Conservation (phyloP, 2,113 vertebrate genomes). For the Henicopernis longicauda region DNA sequence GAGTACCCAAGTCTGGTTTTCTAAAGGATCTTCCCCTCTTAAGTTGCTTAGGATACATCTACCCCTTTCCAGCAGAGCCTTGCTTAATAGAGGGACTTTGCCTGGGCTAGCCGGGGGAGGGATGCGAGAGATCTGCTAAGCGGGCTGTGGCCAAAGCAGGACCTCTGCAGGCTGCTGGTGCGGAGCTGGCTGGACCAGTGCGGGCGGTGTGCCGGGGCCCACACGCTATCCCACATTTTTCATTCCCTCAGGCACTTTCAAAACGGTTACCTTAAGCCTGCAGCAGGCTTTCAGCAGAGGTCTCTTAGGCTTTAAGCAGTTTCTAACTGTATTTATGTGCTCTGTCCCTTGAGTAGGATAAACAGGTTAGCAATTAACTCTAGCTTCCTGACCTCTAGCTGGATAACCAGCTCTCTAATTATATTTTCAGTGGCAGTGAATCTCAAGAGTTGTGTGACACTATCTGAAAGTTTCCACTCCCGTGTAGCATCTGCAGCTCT, state of each 20-base stretch:
- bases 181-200: fast-evolving
- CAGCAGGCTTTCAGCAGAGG: conserved; percentile 40
- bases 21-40: background rate
- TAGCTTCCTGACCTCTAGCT: conserved; percentile 57
- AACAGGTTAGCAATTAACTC: conserved; percentile 71
- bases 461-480: conserved; percentile 26
- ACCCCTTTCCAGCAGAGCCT: background rate
- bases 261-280: background rate
- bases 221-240: fast-evolving
- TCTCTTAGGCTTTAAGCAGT: conserved; percentile 45
- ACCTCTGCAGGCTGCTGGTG: background rate
- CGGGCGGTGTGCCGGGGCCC: fast-evolving
- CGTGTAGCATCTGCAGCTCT: background rate
- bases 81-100: background rate
- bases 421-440: conserved; percentile 53
- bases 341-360: conserved; percentile 66
- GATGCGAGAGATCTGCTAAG: background rate
- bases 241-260: background rate
- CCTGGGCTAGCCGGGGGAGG: background rate
- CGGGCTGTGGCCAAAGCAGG: background rate
- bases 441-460: conserved; percentile 41
- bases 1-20: background rate
- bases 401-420: conserved; percentile 70
- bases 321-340: conserved; percentile 58
- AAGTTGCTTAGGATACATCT: background rate